Percentiles rank a stretch among this genome's conserved stretches.
These are phyloP conservation scores for Philereme transversata DNA, from an alignment of 2,888 invertebrate genomes.

Conservation along the genomic window DNA sequence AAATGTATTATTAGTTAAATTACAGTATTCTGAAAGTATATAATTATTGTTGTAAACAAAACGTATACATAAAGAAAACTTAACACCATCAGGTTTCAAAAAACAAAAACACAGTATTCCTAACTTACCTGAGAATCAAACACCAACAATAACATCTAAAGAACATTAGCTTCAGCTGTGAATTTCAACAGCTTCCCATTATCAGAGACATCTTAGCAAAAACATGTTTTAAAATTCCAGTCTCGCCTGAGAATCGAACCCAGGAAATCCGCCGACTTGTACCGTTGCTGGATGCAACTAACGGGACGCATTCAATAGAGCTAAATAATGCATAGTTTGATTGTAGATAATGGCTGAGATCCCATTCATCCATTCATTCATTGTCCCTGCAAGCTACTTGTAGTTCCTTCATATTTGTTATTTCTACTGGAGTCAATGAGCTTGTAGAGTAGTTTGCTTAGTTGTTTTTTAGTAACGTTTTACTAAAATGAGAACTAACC, in stretches of 20 bases:
- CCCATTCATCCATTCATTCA: constrained; percentile 17
- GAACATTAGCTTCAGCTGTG: constrained; percentile 12
- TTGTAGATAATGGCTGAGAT: constrained; percentile 33
- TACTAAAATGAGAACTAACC: no score
- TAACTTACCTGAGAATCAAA: constrained; percentile 13
- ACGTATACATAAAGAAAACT: no score
- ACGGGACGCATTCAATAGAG: constrained; percentile 53
- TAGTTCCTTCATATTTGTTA: not conserved
- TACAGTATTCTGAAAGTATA: no score
- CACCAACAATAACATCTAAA: constrained; percentile 20
- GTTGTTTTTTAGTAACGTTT: no score
- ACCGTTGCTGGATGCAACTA: constrained; percentile 63
- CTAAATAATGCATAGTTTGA: constrained; percentile 38
- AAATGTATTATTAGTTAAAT: no score
- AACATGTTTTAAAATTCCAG: constrained; percentile 56
- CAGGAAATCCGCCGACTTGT: constrained; percentile 68
- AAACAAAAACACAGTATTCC: not conserved
- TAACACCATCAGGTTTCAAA: no score
- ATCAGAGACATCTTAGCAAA: constrained; percentile 30
- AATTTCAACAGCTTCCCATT: constrained; percentile 29
- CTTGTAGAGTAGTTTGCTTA: no score
- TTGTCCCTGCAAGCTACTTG: constrained; percentile 16
- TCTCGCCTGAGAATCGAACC: constrained; percentile 66
- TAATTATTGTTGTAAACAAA: no score
- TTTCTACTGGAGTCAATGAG: not conserved